Conservation (phyloP, 2,113 vertebrate species). For the Notothenia coriiceps region DNA sequence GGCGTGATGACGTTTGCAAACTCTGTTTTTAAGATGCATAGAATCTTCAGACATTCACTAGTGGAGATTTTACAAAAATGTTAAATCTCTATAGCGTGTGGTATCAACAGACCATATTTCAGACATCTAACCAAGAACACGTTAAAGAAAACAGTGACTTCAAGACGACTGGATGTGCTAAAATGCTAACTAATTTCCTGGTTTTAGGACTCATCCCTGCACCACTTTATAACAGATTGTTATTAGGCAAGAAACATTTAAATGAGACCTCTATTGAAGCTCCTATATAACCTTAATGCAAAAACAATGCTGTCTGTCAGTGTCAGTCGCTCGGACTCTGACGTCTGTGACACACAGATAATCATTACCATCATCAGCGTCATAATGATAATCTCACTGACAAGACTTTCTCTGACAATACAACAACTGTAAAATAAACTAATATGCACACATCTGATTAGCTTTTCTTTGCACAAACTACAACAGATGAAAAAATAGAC, state of each 20-base stretch:
- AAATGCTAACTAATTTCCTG: too few species aligned
- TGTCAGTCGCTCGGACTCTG: not conserved
- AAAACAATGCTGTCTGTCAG: not conserved
- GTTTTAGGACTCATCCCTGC: too few species aligned
- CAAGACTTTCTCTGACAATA: not conserved
- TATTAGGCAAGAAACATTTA: not conserved
- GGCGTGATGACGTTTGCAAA: too few species aligned
- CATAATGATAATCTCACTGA: conserved; percentile 5
- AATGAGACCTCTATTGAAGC: not conserved
- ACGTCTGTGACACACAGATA: conserved; percentile 3
- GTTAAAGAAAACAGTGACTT: too few species aligned
- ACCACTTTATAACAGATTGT: too few species aligned
- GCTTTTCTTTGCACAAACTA: not conserved
- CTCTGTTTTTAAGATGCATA: too few species aligned
- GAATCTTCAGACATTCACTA: too few species aligned
- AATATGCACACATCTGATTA: not conserved
- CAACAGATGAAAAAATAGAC: not conserved
- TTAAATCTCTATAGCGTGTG: too few species aligned
- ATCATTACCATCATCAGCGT: conserved; percentile 2
- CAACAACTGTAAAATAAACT: not conserved
- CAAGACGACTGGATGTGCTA: too few species aligned
- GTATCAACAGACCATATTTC: too few species aligned
- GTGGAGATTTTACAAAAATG: too few species aligned
- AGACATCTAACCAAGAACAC: too few species aligned
- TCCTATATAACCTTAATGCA: not conserved